A percentile compares a stretch with the other conserved stretches of the same genome.
These are phyloP conservation scores for Chionoecetes opilio DNA, from an alignment of 1,140 invertebrate genomes.

Conservation along the genomic window DNA sequence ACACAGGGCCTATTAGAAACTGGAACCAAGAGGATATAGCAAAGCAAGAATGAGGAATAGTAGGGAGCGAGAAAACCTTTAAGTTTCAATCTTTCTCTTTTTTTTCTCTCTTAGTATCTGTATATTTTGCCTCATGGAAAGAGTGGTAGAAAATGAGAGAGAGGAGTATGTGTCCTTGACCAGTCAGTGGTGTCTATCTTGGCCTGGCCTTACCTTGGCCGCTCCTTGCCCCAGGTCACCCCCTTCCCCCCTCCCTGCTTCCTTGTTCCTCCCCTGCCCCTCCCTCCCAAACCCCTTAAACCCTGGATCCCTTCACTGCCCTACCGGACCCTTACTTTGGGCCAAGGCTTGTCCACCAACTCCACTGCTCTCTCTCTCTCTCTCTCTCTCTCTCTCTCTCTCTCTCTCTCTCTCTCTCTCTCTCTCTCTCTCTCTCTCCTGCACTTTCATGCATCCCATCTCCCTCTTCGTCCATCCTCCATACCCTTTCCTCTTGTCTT, in stretches of 20 bases:
- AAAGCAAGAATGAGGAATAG: no score
- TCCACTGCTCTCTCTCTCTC: constrained; percentile 24
- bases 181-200: neutral
- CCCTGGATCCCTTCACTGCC: no score
- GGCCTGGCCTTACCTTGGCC: neutral
- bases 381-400: constrained; percentile 46
- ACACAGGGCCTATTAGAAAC: no score
- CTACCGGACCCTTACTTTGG: no score
- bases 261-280: neutral
- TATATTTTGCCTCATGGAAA: neutral
- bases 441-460: neutral
- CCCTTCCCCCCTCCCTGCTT: neutral
- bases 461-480: no score
- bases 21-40: no score
- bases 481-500: neutral
- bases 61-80: neutral
- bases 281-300: no score
- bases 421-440: constrained; percentile 43
- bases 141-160: neutral
- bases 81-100: no score
- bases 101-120: no score
- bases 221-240: constrained; percentile 14
- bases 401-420: constrained; percentile 46
- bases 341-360: neutral
- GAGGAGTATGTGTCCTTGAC: constrained; percentile 17